These are phyloP conservation scores for Drosophila truncata DNA, from an alignment of 1,140 invertebrate genomes.

Conservation along the genomic window DNA sequence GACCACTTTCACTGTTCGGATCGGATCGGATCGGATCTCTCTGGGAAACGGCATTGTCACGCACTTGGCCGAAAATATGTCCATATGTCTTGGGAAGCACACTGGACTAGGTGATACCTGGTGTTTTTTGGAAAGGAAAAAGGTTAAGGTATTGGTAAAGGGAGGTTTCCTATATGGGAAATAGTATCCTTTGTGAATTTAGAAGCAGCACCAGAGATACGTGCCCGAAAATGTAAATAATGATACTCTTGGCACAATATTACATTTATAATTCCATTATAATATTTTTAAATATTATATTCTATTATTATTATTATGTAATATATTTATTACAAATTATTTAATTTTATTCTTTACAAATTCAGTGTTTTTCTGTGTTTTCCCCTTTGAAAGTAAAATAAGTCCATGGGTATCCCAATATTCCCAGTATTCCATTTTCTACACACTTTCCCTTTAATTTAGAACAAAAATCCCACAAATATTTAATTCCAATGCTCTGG, in stretches of 20 bases:
- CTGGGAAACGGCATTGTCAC: constrained; percentile 27
- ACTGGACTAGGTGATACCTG: constrained; percentile 8
- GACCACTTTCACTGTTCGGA: constrained; percentile 23
- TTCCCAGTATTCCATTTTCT: background rate
- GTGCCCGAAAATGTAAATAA: no score
- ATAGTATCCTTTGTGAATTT: no score
- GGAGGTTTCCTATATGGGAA: no score
- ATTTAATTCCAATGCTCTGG: background rate
- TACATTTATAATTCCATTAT: no score
- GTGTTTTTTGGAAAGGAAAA: background rate
- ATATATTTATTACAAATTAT: background rate
- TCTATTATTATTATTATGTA: background rate
- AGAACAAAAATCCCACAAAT: background rate
- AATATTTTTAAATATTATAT: background rate
- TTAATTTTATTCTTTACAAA: background rate
- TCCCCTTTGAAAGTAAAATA: no score
- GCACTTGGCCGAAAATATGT: constrained; percentile 29
- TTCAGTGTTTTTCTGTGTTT: background rate
- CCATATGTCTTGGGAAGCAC: background rate
- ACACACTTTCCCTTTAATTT: background rate
- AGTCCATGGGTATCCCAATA: no score
- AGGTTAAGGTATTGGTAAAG: background rate
- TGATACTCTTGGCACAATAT: no score
- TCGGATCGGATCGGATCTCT: constrained; percentile 2
- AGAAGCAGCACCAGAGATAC: no score